Evolutionary conservation across 1,140 invertebrate species (phyloP).

Genomic region (Triops longicaudatus): DNA sequence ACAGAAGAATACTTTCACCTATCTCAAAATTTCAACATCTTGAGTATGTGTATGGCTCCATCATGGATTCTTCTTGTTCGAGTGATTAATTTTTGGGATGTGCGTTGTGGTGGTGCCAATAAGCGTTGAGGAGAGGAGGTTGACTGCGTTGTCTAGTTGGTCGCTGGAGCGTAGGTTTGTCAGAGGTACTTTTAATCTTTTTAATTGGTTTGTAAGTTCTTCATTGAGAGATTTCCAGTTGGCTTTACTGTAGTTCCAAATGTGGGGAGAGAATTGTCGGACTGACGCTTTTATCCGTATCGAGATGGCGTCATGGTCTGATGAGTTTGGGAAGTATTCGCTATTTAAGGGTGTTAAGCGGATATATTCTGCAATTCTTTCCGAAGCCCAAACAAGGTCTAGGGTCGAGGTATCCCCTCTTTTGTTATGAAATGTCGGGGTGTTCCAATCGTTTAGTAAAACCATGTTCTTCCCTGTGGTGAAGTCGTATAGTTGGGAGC

Average conservation of each 20-base stretch:
- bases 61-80: neutral
- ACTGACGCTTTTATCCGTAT: neutral
- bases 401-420: neutral
- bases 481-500: neutral
- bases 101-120: neutral
- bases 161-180: neutral
- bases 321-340: neutral
- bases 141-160: neutral
- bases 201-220: neutral
- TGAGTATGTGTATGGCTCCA: neutral
- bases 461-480: neutral
- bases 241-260: conserved; percentile 15
- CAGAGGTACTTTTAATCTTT: neutral
- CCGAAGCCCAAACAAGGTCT: conserved; percentile 3
- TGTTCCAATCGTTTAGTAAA: conserved; percentile 3
- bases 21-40: too few species aligned
- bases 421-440: conserved; percentile 17
- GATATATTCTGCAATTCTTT: neutral
- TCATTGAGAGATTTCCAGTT: neutral
- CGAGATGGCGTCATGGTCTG: neutral
- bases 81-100: conserved; percentile 4
- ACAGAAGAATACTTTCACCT: too few species aligned
- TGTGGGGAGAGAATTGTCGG: neutral
- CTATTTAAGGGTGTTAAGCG: neutral
- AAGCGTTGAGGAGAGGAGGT: neutral